Conservation (phyloP, 2,113 vertebrate genomes). For the Choloepus hoffmanni region DNA sequence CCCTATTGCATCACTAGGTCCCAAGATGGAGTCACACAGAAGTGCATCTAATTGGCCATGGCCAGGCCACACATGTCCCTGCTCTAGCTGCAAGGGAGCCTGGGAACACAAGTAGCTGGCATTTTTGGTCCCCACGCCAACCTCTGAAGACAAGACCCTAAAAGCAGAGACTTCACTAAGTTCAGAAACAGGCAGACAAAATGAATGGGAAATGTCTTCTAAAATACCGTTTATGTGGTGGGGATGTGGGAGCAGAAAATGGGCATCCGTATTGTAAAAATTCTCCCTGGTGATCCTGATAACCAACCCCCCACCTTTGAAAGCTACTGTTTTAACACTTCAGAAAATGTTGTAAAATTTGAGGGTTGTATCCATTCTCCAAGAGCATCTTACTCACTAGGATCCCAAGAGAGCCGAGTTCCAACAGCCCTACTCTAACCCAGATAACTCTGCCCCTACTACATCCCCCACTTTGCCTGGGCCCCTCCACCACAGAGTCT, state of each 20-base stretch:
- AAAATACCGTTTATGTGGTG: not conserved
- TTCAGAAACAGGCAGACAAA: conserved; percentile 1
- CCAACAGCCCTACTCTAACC: not conserved
- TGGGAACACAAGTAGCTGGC: not conserved
- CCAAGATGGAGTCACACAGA: not conserved
- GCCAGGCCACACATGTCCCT: not conserved
- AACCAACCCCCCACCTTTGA: not conserved
- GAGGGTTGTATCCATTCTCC: not conserved
- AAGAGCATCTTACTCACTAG: not conserved
- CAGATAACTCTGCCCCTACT: not conserved
- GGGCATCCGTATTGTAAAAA: not conserved
- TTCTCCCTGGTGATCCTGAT: not conserved
- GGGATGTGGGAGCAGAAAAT: not conserved
- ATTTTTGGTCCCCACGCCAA: not conserved
- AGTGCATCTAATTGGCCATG: too few relatives aligned
- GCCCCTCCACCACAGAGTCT: not conserved
- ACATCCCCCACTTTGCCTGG: rapidly evolving
- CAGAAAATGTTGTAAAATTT: not conserved
- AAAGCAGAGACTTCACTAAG: not conserved
- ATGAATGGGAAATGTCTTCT: not conserved
- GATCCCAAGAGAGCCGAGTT: not conserved
- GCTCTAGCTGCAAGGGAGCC: conserved; percentile 63
- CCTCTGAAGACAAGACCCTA: not conserved
- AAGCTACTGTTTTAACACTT: not conserved
- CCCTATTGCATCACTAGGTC: conserved; percentile 18